Base-by-base conservation (phyloP, 1,140 invertebrate species). In the Plodia interpunctella region DNA sequence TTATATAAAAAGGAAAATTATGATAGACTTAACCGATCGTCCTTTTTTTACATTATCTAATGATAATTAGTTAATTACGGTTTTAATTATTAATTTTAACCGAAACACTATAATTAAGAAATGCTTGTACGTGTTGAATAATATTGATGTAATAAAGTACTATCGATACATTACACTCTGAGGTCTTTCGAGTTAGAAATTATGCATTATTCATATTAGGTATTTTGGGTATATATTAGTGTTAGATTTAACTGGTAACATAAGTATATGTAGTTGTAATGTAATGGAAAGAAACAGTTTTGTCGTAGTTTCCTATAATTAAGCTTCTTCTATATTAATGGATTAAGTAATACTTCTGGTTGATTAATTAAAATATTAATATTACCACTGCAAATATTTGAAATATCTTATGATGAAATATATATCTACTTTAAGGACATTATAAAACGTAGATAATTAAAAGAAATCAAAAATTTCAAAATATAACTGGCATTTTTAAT, bases 61-160 rank as follows among this genome's bases (percentile, higher is more conserved):
- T 89, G 84, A 90, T 90, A 90, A 90, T 90, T 90, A 90, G 90
- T 90, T 90, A 90, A 90, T 90, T 90, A 90, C 90, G 90, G 90
- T 90, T 90, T 86, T 83, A 90, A 90, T 88, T 82, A 88, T 84
- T 90, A 88, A 90, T 87, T 88, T 83, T 87, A 88, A 88, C 76
- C 72, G 78, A 83, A 85, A 73, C 83, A 85, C 80, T 87, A 44
- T 84, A 88, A 85, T 70, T 84, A 84, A 87, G 77, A 76, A 82
- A 88, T 78, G 79, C 80, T 84, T 87, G 78, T 88, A 87, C 68
- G 84, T 80, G 72, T 74, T 66, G 62, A 80, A 76, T 72, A 78
- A 76, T 80, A 44, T 81, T 76, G 74, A 83, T 88, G 77, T 87
- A 80, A 82, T 77, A 66, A 83, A 83, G 79, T 88, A 82, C 83